Conservation (phyloP, 2,797 vertebrate species). For the Florisuga fusca region DNA sequence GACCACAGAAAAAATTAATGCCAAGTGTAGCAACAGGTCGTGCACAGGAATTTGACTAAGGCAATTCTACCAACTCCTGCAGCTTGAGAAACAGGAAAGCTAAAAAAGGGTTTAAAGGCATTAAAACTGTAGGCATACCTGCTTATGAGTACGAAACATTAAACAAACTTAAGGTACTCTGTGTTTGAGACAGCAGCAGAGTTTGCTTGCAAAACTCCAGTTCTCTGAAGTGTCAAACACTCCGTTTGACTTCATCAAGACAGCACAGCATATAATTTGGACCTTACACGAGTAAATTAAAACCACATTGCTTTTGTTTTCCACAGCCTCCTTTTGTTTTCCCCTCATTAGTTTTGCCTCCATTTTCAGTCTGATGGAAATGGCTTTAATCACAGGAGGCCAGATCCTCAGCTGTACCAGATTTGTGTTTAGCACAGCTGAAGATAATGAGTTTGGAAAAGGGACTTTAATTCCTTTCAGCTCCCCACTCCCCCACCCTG, state of each 20-base stretch:
- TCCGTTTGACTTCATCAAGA: neutral
- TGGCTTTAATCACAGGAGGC: conserved; percentile 13
- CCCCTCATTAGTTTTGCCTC: conserved; percentile 21
- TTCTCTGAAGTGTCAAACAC: neutral
- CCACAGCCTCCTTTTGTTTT: neutral
- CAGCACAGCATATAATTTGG: neutral
- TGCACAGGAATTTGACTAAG: neutral
- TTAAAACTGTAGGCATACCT: neutral
- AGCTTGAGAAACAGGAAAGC: neutral
- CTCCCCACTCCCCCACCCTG: neutral
- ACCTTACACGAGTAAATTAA: conserved; percentile 24
- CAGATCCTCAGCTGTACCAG: neutral
- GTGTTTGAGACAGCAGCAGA: neutral
- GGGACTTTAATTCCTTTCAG: neutral
- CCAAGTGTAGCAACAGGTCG: neutral
- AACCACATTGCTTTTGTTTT: conserved; percentile 38
- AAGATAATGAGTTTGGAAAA: conserved; percentile 6
- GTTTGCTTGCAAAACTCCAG: neutral
- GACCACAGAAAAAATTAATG: neutral
- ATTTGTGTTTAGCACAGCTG: neutral
- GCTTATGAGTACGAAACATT: neutral
- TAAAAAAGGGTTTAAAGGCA: neutral
- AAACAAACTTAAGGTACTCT: neutral
- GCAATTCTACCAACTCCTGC: neutral
- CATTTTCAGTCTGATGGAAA: conserved; percentile 1